Evolutionary conservation across 2,888 invertebrate genomes (phyloP).

Genomic region (Chrysotoxum bicinctum): DNA sequence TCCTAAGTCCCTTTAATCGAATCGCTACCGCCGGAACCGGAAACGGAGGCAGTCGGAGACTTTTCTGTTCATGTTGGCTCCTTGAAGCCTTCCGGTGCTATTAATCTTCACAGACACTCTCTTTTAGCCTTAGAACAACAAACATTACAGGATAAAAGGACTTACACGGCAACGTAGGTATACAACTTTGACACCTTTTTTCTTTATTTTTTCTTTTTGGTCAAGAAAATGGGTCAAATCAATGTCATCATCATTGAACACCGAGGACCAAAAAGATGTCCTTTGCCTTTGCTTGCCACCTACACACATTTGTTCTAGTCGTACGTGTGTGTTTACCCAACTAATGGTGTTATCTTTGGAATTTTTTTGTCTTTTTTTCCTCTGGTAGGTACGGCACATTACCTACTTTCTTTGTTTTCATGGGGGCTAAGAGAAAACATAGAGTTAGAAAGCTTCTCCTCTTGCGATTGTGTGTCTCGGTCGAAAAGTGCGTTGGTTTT

Average conservation of each 20-base stretch:
- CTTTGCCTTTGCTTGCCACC: background rate
- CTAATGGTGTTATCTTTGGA: conserved; percentile 69
- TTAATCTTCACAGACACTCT: conserved; percentile 32
- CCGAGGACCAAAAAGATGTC: conserved; percentile 17
- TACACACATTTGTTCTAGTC: background rate
- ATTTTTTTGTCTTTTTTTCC: conserved; percentile 12
- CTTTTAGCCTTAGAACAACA: conserved; percentile 36
- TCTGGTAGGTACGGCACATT: background rate
- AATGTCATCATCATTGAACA: conserved; percentile 52
- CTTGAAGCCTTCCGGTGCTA: conserved; percentile 20
- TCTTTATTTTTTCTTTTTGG: background rate
- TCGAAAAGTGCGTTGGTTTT: conserved; percentile 34
- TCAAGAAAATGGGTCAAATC: conserved; percentile 59
- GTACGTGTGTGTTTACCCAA: conserved; percentile 59
- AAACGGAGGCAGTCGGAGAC: background rate
- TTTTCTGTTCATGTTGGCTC: conserved; percentile 13
- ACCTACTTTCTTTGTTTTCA: conserved; percentile 9
- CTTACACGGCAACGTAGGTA: conserved; percentile 27
- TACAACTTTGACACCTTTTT: conserved; percentile 42
- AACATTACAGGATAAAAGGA: conserved; percentile 59
- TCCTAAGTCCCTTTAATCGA: conserved; percentile 5
- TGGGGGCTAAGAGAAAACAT: conserved; percentile 36
- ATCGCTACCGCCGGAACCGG: background rate
- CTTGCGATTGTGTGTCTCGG: conserved; percentile 28
- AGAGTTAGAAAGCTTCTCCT: conserved; percentile 4